Evolutionary conservation across 2,113 vertebrate species (phyloP).

Genomic region (Triplophysa siluroides): DNA sequence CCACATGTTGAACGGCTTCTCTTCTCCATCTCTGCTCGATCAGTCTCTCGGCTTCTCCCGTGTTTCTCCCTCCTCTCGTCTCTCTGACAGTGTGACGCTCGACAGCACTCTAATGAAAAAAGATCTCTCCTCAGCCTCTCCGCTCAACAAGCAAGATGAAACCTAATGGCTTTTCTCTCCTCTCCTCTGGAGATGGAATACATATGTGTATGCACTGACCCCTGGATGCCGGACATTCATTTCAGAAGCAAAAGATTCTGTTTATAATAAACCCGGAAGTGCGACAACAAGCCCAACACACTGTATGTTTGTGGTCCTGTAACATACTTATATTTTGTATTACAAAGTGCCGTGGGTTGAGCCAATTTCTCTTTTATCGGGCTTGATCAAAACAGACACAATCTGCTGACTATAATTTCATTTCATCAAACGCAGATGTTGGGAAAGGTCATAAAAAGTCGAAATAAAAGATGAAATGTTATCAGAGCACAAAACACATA

Average conservation of each 20-base stretch:
- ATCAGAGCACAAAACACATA: not conserved
- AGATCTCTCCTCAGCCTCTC: conserved; percentile 78
- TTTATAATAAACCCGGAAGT: conserved; percentile 64
- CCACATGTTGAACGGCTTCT: conserved; percentile 35
- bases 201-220: conserved; percentile 79
- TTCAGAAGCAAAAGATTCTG: conserved; percentile 72
- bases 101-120: conserved; percentile 81
- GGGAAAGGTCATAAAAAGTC: conserved; percentile 26
- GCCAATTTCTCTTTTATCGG: no score
- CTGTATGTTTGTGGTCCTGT: not conserved
- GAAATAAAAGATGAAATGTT: conserved; percentile 11
- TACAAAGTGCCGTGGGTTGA: no score
- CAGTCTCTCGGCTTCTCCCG: conserved; percentile 59
- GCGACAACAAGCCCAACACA: not conserved
- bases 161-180: conserved; percentile 78
- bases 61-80: conserved; percentile 51
- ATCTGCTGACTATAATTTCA: not conserved
- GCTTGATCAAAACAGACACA: not conserved
- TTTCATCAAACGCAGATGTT: conserved; percentile 16
- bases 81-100: conserved; percentile 41
- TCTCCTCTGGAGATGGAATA: conserved; percentile 78
- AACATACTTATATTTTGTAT: no score
- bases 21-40: conserved; percentile 43
- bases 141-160: conserved; percentile 81
- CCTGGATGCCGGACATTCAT: conserved; percentile 78